These are phyloP conservation scores for Mugil cephalus DNA, from an alignment of 2,113 vertebrate genomes.

Conservation along the genomic window DNA sequence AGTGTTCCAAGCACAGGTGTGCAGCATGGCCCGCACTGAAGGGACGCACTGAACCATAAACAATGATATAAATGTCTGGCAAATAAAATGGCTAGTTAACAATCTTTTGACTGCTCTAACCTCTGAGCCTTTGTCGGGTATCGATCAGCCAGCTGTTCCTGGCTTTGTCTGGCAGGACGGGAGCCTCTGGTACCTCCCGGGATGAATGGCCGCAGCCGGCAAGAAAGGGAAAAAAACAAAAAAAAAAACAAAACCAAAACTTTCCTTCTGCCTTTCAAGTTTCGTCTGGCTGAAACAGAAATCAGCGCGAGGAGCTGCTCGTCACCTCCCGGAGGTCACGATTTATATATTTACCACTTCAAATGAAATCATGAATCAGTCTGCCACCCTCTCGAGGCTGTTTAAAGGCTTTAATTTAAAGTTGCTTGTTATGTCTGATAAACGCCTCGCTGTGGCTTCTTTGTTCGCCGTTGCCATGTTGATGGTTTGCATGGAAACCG, in stretches of 20 bases:
- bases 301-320: slow-evolving; percentile 31
- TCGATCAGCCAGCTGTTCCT: slow-evolving; percentile 87
- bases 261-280: slow-evolving; percentile 59
- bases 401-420: slow-evolving; percentile 53
- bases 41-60: slow-evolving; percentile 82
- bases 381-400: background rate
- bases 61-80: slow-evolving; percentile 88
- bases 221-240: slow-evolving; percentile 33
- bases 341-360: slow-evolving; percentile 11
- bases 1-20: slow-evolving; percentile 84
- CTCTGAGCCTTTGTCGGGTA: slow-evolving; percentile 84
- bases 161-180: slow-evolving; percentile 76
- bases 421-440: slow-evolving; percentile 49
- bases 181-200: slow-evolving; percentile 77
- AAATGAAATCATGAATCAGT: slow-evolving; percentile 30
- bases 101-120: slow-evolving; percentile 88
- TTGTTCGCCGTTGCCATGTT: slow-evolving; percentile 56
- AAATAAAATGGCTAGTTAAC: slow-evolving; percentile 89
- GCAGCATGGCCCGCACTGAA: slow-evolving; percentile 76
- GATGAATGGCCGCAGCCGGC: slow-evolving; percentile 67
- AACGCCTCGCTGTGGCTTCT: slow-evolving; percentile 22
- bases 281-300: slow-evolving; percentile 13
- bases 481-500: slow-evolving; percentile 64
- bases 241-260: slow-evolving; percentile 56
- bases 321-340: background rate